Evolutionary conservation across 1,140 invertebrate genomes (phyloP).

Genomic region (Neomicropteryx cornuta): DNA sequence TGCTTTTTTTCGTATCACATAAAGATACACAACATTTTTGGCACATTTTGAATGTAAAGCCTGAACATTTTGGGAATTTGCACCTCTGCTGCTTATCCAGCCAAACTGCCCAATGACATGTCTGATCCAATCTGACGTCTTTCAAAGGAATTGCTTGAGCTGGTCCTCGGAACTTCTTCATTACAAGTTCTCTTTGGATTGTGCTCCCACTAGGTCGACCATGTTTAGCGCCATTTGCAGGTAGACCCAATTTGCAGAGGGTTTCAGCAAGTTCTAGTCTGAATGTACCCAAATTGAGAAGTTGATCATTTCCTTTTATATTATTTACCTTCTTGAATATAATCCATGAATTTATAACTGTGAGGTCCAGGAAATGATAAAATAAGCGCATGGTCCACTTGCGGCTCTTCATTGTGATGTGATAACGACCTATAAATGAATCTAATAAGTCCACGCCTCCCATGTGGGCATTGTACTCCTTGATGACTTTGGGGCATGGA

Average conservation of each 20-base stretch:
- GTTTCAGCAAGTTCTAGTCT: too few species aligned
- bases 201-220: conserved; percentile 19
- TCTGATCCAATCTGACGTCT: conserved; percentile 21
- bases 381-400: conserved; percentile 33
- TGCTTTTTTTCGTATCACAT: conserved; percentile 23
- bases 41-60: conserved; percentile 21
- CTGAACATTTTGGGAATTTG: conserved; percentile 23
- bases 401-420: conserved; percentile 26
- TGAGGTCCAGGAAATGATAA: conserved; percentile 22
- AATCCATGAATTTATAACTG: conserved; percentile 22
- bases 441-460: conserved; percentile 34
- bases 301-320: conserved; percentile 17
- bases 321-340: conserved; percentile 20
- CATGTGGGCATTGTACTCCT: conserved; percentile 38
- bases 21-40: conserved; percentile 24
- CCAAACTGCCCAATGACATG: conserved; percentile 21
- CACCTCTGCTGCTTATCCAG: conserved; percentile 21
- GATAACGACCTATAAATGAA: conserved; percentile 27
- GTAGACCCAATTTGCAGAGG: conserved; percentile 19
- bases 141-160: conserved; percentile 20
- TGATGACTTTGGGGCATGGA: conserved; percentile 32
- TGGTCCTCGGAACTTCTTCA: conserved; percentile 21
- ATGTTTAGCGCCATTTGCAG: conserved; percentile 21
- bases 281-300: conserved; percentile 18
- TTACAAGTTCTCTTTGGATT: conserved; percentile 20